Base-by-base conservation (phyloP, 2,888 invertebrate genomes). In the Pristionchus exspectatus region DNA sequence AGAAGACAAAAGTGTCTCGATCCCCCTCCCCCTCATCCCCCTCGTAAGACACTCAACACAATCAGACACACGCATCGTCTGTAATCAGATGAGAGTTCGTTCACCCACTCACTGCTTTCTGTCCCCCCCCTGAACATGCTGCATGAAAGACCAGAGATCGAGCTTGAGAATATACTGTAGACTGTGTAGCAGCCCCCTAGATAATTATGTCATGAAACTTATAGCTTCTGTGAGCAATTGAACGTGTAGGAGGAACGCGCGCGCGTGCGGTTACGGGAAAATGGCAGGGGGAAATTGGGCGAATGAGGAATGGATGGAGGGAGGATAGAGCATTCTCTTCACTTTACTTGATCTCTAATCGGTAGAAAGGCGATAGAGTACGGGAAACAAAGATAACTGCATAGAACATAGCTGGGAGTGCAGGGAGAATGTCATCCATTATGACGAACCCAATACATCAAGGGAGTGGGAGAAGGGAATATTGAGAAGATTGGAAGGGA, bases 381-480 rank as follows among this genome's bases (percentile, higher is more conserved):
- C 7, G 63, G 63, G 63, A 63, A 63, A 63, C 10, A 10, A 9
- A 50, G 81, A 81, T 44, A 81, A 44, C 14, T 0, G 10, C 44
- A 50, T 50, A 81, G 81, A 50, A 12, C 14, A 38, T 18, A 9
- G 27, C 38, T 74, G 38, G 33, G 54, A 83, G 83, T 54, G 56
- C 9, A 38, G 74, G 44, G 24, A 72, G 81, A 81, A 81, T 81
- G 81, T 54, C 81, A 81, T 81, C 81, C 81, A 81, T 81, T 81
- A 81, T 81, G 81, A 81, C 81, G 81, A 44, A 27, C 12, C 81
- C 81, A 81, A 81, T 81, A 81, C 54, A 63, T 85, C 85, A 66
- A 63, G 27, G 21, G 50, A n/a, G 50, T 24, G 54, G 33, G 50
- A 12, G 12, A 87, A 72, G 87, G 44, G 56, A 87, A 87, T 69